Percentiles rank a stretch among this genome's conserved stretches.
Evolutionary conservation across 2,888 invertebrate genomes (phyloP).

Genomic region (Hemicrepidius hirtus): DNA sequence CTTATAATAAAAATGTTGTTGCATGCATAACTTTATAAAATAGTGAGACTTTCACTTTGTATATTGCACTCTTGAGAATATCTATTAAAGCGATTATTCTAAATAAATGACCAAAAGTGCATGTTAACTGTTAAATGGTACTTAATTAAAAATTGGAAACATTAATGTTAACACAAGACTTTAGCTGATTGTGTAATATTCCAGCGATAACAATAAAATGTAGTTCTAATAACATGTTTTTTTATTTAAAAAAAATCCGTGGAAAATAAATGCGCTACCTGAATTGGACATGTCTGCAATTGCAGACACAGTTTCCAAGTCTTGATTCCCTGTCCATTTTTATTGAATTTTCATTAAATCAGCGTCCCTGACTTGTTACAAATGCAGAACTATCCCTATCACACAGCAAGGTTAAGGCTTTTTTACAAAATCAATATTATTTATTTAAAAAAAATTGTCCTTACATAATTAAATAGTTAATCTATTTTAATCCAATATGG

Average conservation of each 20-base stretch:
- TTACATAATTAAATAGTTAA: neutral
- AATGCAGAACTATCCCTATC: too few species aligned
- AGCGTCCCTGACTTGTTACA: too few species aligned
- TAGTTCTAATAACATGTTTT: neutral
- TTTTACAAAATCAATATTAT: neutral
- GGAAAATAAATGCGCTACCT: neutral
- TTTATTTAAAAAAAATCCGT: too few species aligned
- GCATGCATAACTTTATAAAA: conserved; percentile 19
- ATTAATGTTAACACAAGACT: conserved; percentile 6
- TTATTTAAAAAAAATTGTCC: too few species aligned
- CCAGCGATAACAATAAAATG: conserved; percentile 18
- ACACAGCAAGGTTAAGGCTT: neutral
- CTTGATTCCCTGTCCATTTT: neutral
- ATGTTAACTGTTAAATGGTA: conserved; percentile 28
- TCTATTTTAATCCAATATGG: neutral
- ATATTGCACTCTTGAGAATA: conserved; percentile 27
- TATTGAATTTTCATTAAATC: too few species aligned
- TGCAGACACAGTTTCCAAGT: too few species aligned
- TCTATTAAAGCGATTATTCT: conserved; percentile 25
- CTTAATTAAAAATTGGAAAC: neutral
- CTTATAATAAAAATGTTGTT: neutral
- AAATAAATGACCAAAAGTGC: conserved; percentile 32
- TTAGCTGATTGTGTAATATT: conserved; percentile 24
- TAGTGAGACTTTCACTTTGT: conserved; percentile 17
- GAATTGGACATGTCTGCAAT: neutral